These are phyloP conservation scores for Chloroclysta siterata DNA, from an alignment of 2,888 invertebrate genomes.

Conservation along the genomic window DNA sequence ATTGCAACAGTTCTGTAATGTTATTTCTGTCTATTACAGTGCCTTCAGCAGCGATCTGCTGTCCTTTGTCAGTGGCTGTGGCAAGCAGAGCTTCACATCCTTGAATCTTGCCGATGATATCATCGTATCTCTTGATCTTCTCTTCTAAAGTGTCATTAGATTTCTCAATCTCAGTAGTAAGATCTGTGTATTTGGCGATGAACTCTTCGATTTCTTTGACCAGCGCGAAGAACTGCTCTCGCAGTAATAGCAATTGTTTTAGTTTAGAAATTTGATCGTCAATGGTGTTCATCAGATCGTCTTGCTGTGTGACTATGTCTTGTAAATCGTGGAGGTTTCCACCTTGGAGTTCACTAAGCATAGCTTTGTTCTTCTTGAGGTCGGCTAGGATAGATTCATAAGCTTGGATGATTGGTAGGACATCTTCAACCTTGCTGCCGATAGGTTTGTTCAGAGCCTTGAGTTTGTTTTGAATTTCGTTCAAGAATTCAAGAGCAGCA, in stretches of 20 bases:
- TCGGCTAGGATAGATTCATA: constrained; percentile 92
- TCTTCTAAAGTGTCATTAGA: constrained; percentile 93
- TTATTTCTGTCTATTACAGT: constrained; percentile 94
- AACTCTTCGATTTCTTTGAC: constrained; percentile 95
- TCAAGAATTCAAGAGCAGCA: constrained; percentile 91
- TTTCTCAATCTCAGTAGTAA: constrained; percentile 93
- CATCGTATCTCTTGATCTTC: constrained; percentile 94
- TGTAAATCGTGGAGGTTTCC: constrained; percentile 92
- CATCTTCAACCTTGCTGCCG: constrained; percentile 94
- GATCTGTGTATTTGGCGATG: constrained; percentile 93
- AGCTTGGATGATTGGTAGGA: constrained; percentile 91
- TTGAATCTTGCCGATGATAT: constrained; percentile 93
- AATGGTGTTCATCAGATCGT: constrained; percentile 92
- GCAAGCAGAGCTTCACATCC: constrained; percentile 95
- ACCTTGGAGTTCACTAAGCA: constrained; percentile 90
- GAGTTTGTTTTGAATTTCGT: constrained; percentile 92
- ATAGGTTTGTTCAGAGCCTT: constrained; percentile 94
- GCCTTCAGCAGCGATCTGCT: constrained; percentile 96
- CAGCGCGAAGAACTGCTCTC: constrained; percentile 95
- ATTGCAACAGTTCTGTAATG: constrained; percentile 94
- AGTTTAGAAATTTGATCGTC: constrained; percentile 94
- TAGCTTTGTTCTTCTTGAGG: constrained; percentile 90
- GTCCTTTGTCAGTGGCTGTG: constrained; percentile 95
- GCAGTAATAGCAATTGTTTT: constrained; percentile 90
- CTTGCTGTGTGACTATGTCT: constrained; percentile 91